phyloP scores from a whole-genome alignment of 2,113 vertebrate species.

The Lophotis ruficrista region DNA sequence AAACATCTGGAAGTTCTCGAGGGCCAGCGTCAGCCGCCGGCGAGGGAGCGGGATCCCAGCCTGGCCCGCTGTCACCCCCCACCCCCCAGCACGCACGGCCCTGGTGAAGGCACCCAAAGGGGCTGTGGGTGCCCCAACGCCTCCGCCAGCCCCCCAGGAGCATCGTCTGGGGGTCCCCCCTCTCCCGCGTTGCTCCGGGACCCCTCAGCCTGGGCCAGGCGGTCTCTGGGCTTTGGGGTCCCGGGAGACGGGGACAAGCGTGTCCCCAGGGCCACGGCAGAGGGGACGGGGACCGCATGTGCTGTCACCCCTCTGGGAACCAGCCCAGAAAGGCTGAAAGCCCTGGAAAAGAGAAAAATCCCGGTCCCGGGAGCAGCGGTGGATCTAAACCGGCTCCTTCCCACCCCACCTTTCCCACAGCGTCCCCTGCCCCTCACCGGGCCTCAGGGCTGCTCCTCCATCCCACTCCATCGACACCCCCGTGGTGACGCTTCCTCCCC shows the following conservation, averaged over 20 bases:
- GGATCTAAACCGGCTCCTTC: not conserved
- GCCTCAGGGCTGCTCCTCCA: not conserved
- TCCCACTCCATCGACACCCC: not conserved
- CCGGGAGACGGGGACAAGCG: not conserved
- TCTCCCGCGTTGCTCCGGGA: accelerated
- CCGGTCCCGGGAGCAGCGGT: accelerated
- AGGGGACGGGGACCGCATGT: accelerated
- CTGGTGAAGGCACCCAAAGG: not conserved
- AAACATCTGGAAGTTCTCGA: constrained; percentile 38
- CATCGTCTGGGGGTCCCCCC: not conserved
- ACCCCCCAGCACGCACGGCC: accelerated
- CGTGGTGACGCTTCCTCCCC: accelerated
- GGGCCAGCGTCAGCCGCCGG: accelerated
- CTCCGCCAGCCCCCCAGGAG: not conserved
- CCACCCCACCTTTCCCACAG: accelerated
- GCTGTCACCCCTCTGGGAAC: not conserved
- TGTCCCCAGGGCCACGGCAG: not conserved
- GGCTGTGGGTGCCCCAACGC: accelerated
- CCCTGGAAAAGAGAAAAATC: not conserved
- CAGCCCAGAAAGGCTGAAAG: not conserved
- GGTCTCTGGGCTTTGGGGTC: not conserved
- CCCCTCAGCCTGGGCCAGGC: not conserved
- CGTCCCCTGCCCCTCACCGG: not conserved
- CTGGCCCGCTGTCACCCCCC: not conserved
- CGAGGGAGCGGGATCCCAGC: not conserved